Percentiles rank a stretch among this genome's conserved stretches.
Conservation (phyloP, 2,888 invertebrate species). For the Phasia obesa region DNA sequence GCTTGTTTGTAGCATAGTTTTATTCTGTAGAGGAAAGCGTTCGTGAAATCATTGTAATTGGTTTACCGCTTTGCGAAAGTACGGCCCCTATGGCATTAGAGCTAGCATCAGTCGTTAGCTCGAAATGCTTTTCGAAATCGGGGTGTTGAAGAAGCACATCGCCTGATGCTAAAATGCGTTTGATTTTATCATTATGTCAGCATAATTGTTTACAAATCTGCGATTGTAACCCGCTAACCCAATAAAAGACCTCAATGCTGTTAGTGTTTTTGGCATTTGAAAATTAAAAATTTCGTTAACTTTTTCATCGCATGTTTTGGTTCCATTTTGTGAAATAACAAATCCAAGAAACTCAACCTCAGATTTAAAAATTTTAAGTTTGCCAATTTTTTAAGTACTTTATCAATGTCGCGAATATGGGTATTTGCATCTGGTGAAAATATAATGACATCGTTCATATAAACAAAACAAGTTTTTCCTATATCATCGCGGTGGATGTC, state of each 20-base stretch:
- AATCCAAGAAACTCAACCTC: constrained; percentile 46
- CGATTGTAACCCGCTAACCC: constrained; percentile 52
- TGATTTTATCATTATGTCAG: constrained; percentile 26
- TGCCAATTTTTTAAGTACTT: too few relatives aligned
- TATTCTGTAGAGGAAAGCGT: too few relatives aligned
- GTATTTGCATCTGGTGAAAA: too few relatives aligned
- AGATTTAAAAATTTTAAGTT: constrained; percentile 32
- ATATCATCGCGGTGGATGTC: too few relatives aligned
- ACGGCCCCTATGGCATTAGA: constrained; percentile 45
- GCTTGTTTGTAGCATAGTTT: not conserved
- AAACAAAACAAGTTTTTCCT: too few relatives aligned
- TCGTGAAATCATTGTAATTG: too few relatives aligned
- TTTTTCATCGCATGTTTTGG: constrained; percentile 34
- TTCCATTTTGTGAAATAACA: constrained; percentile 46
- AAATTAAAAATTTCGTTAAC: constrained; percentile 49
- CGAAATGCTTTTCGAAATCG: constrained; percentile 64
- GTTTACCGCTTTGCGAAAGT: constrained; percentile 20
- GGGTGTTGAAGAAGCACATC: constrained; percentile 45
- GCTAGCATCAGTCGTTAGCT: constrained; percentile 61
- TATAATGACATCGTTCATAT: too few relatives aligned
- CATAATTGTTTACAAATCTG: constrained; percentile 48
- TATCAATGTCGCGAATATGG: too few relatives aligned
- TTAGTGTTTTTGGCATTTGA: constrained; percentile 42
- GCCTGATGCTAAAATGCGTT: constrained; percentile 23
- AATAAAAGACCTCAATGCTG: constrained; percentile 45